Evolutionary conservation across 2,113 vertebrate species (phyloP).

Genomic region (Glareola pratincola): DNA sequence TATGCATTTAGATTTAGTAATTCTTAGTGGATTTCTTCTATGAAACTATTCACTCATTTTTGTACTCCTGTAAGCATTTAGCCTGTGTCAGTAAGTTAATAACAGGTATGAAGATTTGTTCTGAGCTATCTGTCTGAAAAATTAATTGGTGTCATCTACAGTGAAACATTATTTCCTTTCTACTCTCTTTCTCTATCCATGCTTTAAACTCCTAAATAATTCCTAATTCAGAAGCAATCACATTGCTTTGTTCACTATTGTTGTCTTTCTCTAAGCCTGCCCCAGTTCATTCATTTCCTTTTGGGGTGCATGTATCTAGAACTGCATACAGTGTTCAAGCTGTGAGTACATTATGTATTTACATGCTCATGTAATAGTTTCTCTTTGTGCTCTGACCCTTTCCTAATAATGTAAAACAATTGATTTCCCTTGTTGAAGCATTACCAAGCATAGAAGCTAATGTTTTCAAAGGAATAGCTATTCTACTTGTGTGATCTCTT

Average conservation of each 20-base stretch:
- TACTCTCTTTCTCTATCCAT: not conserved
- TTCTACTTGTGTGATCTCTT: not conserved
- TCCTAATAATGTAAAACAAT: not conserved
- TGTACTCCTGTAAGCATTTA: not conserved
- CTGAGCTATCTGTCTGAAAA: not conserved
- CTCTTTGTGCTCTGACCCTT: not conserved
- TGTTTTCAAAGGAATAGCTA: not conserved
- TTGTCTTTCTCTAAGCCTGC: not conserved
- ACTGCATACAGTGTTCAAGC: not conserved
- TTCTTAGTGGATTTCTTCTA: not conserved
- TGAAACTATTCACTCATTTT: not conserved
- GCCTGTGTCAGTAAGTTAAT: not conserved
- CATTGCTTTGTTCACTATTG: not conserved
- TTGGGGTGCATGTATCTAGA: not conserved
- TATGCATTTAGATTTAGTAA: not conserved
- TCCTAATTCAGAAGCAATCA: not conserved
- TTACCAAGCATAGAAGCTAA: not conserved
- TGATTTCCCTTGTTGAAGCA: not conserved
- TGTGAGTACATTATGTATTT: not conserved
- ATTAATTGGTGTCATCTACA: not conserved
- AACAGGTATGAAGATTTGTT: not conserved
- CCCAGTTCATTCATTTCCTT: not conserved
- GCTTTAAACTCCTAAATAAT: not conserved
- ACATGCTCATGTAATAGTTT: not conserved
- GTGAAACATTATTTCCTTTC: not conserved